Conservation (phyloP, 2,888 invertebrate species). For the Trachelus iudaicus region DNA sequence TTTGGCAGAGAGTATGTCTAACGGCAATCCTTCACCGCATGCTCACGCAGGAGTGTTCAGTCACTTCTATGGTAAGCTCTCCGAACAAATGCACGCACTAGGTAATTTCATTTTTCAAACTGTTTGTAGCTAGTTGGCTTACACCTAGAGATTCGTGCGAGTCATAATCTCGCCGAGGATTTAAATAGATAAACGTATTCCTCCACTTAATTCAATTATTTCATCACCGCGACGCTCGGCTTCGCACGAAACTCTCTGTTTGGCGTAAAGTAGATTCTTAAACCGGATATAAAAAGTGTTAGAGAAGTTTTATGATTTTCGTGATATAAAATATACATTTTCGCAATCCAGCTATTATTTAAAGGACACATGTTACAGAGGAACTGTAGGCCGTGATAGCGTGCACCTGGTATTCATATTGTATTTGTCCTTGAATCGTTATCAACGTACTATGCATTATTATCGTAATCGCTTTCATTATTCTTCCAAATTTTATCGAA, state of each 20-base stretch:
- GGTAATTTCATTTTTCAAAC: slow-evolving; percentile 58
- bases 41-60: slow-evolving; percentile 63
- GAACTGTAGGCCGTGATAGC: not conserved
- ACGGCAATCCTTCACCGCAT: slow-evolving; percentile 54
- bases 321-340: not conserved
- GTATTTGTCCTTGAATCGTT: not conserved
- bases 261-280: not conserved
- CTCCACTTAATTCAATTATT: not conserved
- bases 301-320: not conserved
- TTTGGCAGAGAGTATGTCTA: slow-evolving; percentile 42
- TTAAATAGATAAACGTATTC: not conserved
- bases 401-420: not conserved
- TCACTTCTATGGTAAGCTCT: slow-evolving; percentile 65
- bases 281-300: not conserved
- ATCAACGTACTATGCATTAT: not conserved
- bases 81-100: slow-evolving; percentile 65
- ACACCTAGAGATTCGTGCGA: slow-evolving; percentile 1
- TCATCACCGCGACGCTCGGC: not conserved
- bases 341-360: not conserved
- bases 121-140: slow-evolving; percentile 38
- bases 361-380: not conserved
- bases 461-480: not conserved
- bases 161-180: not conserved
- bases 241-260: not conserved
- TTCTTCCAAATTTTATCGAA: not conserved